Base-by-base conservation (phyloP, 1,140 invertebrate species). In the Pseudachorutes palmiensis region DNA sequence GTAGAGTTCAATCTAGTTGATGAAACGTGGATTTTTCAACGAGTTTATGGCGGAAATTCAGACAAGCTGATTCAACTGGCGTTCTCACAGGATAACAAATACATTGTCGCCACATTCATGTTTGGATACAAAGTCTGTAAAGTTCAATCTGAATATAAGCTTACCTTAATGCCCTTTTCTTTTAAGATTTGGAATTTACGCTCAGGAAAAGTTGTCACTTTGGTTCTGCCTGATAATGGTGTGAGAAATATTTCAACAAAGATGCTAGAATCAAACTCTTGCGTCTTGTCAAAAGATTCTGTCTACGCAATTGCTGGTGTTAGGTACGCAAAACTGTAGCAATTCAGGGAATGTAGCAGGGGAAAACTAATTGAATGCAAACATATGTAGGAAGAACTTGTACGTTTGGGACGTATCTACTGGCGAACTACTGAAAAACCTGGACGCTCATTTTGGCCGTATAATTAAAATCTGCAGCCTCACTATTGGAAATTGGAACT, bases 401-500 rank as follows among this genome's bases (percentile, higher is more conserved):
- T 98, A 97, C 76, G 90, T 98, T 0, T 98, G 94, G 94, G 88
- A 87, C 75, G 81, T 96, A 16, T 82, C 84, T 70, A 86, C 83
- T 1, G 83, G 82, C 0, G 85, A 92, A 67, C 80, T 98, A 62
- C 84, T 97, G 1, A 97, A 98, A 81, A 84, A 92, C 2, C 78
- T 99, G 16, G 95, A 98, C 76, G 95, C 95, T 0, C 96, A 99
- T 79, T 98, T 98, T 76, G 94, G 92, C 0, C 82, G 96, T 66
- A 98, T 99, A 12, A 93, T 98, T 58, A 90, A 94, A 74, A 79
- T 98, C 60, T 87, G 90, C 70, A 85, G 91, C 0, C 77, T 94
- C 5, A 92, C 88, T 19, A 84, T 92, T 51, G 90, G 89, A 1
- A 86, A 89, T 67, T 94, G 94, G 88, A 98, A 98, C 78, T 92